Evolutionary conservation across 2,888 invertebrate species (phyloP).

Genomic region (Clanis bilineata): DNA sequence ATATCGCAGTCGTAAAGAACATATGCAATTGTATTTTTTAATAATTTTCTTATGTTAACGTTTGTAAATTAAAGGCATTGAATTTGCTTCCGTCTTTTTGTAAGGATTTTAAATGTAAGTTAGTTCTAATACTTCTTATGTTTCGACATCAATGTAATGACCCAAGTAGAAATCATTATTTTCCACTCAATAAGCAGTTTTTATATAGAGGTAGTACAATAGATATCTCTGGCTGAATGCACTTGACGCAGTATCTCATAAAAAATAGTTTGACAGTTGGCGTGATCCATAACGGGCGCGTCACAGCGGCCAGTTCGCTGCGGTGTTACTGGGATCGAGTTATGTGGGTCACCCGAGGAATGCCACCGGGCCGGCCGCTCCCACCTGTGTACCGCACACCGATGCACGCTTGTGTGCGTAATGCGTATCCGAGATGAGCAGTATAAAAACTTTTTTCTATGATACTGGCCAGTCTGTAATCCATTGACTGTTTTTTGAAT

Average conservation of each 20-base stretch:
- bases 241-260: not conserved
- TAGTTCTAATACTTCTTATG: no score
- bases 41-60: not conserved
- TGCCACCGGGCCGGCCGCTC: slow-evolving; percentile 74
- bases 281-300: slow-evolving; percentile 5
- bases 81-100: no score
- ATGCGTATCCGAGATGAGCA: slow-evolving; percentile 27
- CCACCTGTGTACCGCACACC: slow-evolving; percentile 52
- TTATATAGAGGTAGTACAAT: not conserved
- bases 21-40: not conserved
- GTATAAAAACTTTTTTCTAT: slow-evolving; percentile 18
- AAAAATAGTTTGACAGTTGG: slow-evolving; percentile 2
- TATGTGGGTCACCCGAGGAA: slow-evolving; percentile 78
- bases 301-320: slow-evolving; percentile 32
- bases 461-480: not conserved
- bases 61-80: no score
- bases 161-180: no score
- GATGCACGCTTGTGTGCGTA: slow-evolving; percentile 28
- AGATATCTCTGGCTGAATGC: not conserved
- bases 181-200: no score
- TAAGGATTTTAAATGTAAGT: no score
- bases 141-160: no score
- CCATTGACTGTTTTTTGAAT: not conserved
- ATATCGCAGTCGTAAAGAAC: not conserved
- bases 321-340: slow-evolving; percentile 30